phyloP scores from a whole-genome alignment of 1,140 invertebrate genomes.

The Drosophila littoralis region DNA sequence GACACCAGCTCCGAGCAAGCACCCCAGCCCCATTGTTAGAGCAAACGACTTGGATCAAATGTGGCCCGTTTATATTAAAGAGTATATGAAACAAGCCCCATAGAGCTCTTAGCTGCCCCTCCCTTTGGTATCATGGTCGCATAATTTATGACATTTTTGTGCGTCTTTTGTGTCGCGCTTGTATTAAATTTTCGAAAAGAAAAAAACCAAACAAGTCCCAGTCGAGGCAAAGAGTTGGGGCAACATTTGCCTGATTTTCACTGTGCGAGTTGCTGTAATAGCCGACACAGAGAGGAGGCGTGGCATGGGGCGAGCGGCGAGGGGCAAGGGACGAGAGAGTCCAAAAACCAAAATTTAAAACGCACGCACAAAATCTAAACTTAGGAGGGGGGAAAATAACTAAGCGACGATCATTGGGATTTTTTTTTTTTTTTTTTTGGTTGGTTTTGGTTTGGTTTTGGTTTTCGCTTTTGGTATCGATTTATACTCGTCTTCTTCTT shows the following conservation, averaged over 20 bases:
- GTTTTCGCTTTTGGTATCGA: slow-evolving; percentile 60
- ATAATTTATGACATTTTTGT: slow-evolving; percentile 84
- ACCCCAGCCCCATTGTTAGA: slow-evolving; percentile 12
- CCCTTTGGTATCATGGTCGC: slow-evolving; percentile 73
- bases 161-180: slow-evolving; percentile 82
- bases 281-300: slow-evolving; percentile 47
- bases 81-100: slow-evolving; percentile 47
- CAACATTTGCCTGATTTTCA: slow-evolving; percentile 69
- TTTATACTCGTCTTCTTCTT: slow-evolving; percentile 44
- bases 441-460: slow-evolving; percentile 31
- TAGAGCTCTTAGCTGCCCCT: slow-evolving; percentile 62
- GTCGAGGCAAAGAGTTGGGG: slow-evolving; percentile 50
- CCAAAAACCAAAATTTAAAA: slow-evolving; percentile 72
- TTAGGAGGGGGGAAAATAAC: slow-evolving; percentile 44
- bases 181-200: slow-evolving; percentile 72
- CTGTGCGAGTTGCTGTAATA: slow-evolving; percentile 41
- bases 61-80: slow-evolving; percentile 38
- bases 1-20: not conserved
- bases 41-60: slow-evolving; percentile 59
- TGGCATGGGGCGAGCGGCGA: slow-evolving; percentile 2
- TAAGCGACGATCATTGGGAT: slow-evolving; percentile 72
- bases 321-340: slow-evolving; percentile 46
- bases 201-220: slow-evolving; percentile 54
- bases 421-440: slow-evolving; percentile 50
- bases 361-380: slow-evolving; percentile 72